Evolutionary conservation across 2,888 invertebrate species (phyloP).

Genomic region (Alsophila aescularia): DNA sequence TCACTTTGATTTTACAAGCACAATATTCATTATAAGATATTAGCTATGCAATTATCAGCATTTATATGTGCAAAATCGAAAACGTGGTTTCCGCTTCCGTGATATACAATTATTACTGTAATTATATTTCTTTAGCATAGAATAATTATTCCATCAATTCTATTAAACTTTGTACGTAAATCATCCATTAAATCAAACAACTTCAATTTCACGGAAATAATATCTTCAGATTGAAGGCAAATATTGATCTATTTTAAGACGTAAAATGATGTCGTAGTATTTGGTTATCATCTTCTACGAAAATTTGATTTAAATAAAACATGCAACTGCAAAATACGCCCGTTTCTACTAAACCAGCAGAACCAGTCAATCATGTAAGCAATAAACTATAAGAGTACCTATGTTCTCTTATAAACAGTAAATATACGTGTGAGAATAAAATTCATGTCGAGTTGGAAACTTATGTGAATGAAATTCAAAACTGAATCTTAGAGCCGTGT

Average conservation of each 20-base stretch:
- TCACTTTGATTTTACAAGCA: too few species aligned
- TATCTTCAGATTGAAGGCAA: not conserved
- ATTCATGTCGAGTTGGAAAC: conserved; percentile 26
- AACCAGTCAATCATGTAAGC: conserved; percentile 45
- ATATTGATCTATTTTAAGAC: conserved; percentile 11
- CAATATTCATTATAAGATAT: too few species aligned
- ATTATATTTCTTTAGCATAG: conserved; percentile 19
- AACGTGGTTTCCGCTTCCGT: conserved; percentile 18
- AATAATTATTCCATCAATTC: conserved; percentile 10
- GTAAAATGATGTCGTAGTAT: not conserved
- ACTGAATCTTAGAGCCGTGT: conserved; percentile 32
- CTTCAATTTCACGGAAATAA: conserved; percentile 11
- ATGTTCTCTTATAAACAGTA: conserved; percentile 27
- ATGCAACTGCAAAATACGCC: conserved; percentile 15
- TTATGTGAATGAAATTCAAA: conserved; percentile 48
- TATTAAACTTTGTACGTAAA: conserved; percentile 26
- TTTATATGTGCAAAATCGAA: too few species aligned
- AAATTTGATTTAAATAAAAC: conserved; percentile 14
- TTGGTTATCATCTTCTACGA: not conserved
- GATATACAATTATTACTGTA: conserved; percentile 12
- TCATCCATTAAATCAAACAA: conserved; percentile 36
- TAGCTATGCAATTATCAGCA: too few species aligned
- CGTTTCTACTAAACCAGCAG: conserved; percentile 37
- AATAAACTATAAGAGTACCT: conserved; percentile 36
- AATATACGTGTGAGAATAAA: conserved; percentile 30